Base-by-base conservation (phyloP, 2,888 invertebrate species). In the Oscheius onirici region DNA sequence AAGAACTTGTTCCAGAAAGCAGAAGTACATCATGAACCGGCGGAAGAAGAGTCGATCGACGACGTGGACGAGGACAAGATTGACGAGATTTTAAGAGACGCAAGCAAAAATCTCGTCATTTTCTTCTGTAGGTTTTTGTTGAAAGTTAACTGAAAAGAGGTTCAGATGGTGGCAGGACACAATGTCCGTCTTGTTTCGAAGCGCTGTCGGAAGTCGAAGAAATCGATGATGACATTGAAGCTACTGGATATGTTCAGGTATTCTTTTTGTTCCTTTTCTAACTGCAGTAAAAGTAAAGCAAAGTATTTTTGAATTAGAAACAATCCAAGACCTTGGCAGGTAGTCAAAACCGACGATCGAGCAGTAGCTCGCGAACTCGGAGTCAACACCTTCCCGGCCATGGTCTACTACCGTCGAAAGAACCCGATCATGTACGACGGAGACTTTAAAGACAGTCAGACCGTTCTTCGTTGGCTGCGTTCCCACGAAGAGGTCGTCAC, bases 41-140 rank as follows among this genome's bases (percentile, higher is more conserved):
- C 77, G 57, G 79, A 80, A 55, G 76, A 81, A 58, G 76, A 82
- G 57, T 79, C 82, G 52, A 82, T 82, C 49, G 82, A 82, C 63
- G 95, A 96, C 88, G 96, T 97, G 10, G 95, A 96, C 89, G 92
- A 94, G 76, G 95, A 95, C 90, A 95, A 95, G 94, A 90, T 96
- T 85, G 95, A 96, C 87, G 96, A 96, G 89, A 90, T 96, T 22
- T 89, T 96, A 66, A 94, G 95, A 81, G 96, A 96, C 88, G 95
- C 95, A 85, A 95, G 95, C 90, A 95, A 95, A 88, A 96, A 95
- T 87, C 91, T 97, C 61, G 93, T 95, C 6, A 95, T 97, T 67
- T 95, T 93, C 88, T 96, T 96, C 89, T 97, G 95, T 96, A 91
- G 92, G 93, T 71, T 17, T 20, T 6, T 20, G 13, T 34, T 34